These are phyloP conservation scores for Pristis pectinata DNA, from an alignment of 2,797 vertebrate genomes.

Conservation along the genomic window DNA sequence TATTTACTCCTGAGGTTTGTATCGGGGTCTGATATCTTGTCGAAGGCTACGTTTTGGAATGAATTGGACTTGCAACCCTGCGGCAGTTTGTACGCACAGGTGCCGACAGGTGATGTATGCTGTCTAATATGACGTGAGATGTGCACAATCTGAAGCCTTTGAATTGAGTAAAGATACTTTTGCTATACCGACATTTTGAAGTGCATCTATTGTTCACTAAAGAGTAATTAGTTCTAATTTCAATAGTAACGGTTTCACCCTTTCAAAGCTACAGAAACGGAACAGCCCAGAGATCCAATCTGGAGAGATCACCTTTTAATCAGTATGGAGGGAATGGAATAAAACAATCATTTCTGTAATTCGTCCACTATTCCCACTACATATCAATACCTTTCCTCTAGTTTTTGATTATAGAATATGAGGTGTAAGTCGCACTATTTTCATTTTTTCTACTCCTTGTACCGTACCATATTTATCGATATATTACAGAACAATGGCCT, in stretches of 20 bases:
- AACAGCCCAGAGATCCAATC: not conserved
- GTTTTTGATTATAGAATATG: not conserved
- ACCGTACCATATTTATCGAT: not conserved
- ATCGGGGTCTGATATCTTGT: not conserved
- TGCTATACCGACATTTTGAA: not conserved
- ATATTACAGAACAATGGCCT: not conserved
- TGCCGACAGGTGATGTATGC: slow-evolving; percentile 8
- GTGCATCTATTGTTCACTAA: not conserved
- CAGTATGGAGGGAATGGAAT: not conserved
- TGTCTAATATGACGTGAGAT: not conserved
- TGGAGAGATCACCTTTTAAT: not conserved
- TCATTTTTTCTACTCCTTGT: not conserved
- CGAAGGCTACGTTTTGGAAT: too few species aligned
- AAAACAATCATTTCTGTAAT: not conserved
- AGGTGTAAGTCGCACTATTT: not conserved
- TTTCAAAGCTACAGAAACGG: not conserved
- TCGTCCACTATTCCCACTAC: too few species aligned
- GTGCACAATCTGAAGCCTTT: not conserved
- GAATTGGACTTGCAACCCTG: not conserved
- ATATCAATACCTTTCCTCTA: not conserved
- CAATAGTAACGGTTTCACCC: not conserved
- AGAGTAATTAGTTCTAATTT: not conserved
- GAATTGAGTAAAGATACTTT: not conserved
- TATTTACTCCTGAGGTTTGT: not conserved
- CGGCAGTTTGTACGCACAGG: not conserved